Conservation (phyloP, 2,113 vertebrate genomes). For the Australoheros scitulus region DNA sequence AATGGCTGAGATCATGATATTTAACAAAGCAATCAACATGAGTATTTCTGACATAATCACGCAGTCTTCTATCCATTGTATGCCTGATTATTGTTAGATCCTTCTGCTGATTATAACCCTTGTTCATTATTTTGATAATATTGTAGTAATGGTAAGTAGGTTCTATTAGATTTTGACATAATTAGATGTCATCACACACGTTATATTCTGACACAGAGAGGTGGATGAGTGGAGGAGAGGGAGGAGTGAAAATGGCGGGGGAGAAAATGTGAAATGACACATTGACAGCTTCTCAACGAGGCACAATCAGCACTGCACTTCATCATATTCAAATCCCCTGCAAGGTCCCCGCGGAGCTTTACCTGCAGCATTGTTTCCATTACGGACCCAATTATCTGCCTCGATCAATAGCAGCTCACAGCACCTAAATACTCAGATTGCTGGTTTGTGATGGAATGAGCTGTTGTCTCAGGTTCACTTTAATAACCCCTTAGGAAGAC, state of each 20-base stretch:
- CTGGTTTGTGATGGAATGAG: constrained; percentile 40
- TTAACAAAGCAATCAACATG: constrained; percentile 48
- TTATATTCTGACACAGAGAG: neutral
- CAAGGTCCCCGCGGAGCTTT: constrained; percentile 18
- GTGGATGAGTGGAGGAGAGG: neutral
- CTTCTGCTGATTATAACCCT: constrained; percentile 39
- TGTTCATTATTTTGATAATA: constrained; percentile 38
- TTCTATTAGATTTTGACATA: constrained; percentile 27
- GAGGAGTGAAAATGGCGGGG: neutral
- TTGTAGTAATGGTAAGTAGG: constrained; percentile 2
- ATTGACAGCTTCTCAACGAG: constrained; percentile 52
- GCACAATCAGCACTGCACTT: constrained; percentile 44
- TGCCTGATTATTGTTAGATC: constrained; percentile 22
- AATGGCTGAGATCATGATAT: neutral
- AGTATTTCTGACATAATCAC: constrained; percentile 33
- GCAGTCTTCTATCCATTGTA: constrained; percentile 13
- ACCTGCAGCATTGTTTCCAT: constrained; percentile 59
- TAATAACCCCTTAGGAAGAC: constrained; percentile 49
- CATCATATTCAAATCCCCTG: constrained; percentile 54
- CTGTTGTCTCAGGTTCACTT: constrained; percentile 55
- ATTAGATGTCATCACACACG: constrained; percentile 23
- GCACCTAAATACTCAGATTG: constrained; percentile 49
- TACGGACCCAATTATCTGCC: constrained; percentile 60
- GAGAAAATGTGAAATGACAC: constrained; percentile 45
- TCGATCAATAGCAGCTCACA: constrained; percentile 62